Percentiles rank a stretch among this genome's conserved stretches.
These are phyloP conservation scores for Montipora capitata DNA, from an alignment of 92 coral and sea anemone species.

Conservation along the genomic window DNA sequence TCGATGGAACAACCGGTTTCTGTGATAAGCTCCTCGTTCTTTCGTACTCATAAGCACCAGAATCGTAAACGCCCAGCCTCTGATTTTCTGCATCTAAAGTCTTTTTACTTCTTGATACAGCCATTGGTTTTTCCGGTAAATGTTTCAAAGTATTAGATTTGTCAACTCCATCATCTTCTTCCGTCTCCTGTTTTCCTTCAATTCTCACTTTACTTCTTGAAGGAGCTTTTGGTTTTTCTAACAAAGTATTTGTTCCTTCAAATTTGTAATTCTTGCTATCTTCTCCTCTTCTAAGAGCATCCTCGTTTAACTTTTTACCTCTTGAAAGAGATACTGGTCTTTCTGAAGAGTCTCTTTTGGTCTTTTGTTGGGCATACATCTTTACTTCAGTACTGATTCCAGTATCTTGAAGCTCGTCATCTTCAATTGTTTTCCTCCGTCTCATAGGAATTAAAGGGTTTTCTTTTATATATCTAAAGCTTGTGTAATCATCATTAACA, in stretches of 20 bases:
- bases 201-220: slow-evolving; percentile 15
- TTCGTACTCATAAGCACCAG: neutral
- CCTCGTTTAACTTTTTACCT: slow-evolving; percentile 15
- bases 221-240: slow-evolving; percentile 24
- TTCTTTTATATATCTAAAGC: neutral
- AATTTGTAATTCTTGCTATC: neutral
- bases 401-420: neutral
- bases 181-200: neutral
- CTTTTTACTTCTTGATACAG: slow-evolving; percentile 40
- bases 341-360: neutral
- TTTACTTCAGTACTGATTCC: neutral
- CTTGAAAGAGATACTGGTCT: slow-evolving; percentile 27
- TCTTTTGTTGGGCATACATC: neutral
- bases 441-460: slow-evolving; percentile 27
- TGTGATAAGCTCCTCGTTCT: neutral
- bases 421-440: slow-evolving; percentile 25
- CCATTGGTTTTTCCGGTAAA: slow-evolving; percentile 14
- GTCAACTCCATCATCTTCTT: neutral
- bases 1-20: slow-evolving; percentile 30
- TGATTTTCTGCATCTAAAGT: slow-evolving; percentile 1
- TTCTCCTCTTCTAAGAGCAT: neutral
- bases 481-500: neutral
- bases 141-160: neutral
- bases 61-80: neutral
- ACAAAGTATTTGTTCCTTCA: neutral